Conservation (phyloP, 92 coral and sea anemone genomes). For the Ricordea florida region DNA sequence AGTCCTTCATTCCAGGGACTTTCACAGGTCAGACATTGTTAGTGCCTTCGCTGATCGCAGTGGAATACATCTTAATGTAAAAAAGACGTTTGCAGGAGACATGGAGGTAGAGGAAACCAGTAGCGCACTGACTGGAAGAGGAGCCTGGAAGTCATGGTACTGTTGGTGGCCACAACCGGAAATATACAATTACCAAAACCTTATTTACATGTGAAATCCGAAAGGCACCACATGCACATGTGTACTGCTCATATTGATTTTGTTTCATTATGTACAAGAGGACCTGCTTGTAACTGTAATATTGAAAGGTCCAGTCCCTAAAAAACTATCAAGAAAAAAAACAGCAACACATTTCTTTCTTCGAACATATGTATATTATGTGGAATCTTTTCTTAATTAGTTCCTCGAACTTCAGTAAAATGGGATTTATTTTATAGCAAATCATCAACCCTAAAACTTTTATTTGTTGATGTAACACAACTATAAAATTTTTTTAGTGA, state of each 20-base stretch:
- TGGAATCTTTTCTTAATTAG: not conserved
- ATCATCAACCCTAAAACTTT: not conserved
- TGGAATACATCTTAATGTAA: conserved; percentile 2
- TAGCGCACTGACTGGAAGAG: conserved; percentile 20
- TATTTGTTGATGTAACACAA: not conserved
- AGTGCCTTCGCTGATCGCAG: conserved; percentile 9
- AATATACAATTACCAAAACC: no score
- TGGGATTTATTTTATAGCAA: not conserved
- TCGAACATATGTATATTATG: no score
- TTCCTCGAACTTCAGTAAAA: not conserved
- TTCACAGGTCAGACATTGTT: conserved; percentile 12
- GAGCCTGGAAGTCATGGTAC: conserved; percentile 23
- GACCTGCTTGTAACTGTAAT: no score
- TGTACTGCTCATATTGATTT: not conserved
- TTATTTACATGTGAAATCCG: not conserved
- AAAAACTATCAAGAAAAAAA: no score
- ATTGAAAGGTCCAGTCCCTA: no score
- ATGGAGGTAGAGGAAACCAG: conserved; percentile 14
- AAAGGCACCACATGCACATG: not conserved
- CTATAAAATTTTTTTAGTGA: not conserved
- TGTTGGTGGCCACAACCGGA: no score
- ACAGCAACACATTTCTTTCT: no score
- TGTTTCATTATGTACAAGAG: not conserved
- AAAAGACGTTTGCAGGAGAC: conserved; percentile 17
- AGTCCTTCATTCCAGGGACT: conserved; percentile 9